phyloP scores from a whole-genome alignment of 2,797 vertebrate genomes.

The Pangasius macronema region DNA sequence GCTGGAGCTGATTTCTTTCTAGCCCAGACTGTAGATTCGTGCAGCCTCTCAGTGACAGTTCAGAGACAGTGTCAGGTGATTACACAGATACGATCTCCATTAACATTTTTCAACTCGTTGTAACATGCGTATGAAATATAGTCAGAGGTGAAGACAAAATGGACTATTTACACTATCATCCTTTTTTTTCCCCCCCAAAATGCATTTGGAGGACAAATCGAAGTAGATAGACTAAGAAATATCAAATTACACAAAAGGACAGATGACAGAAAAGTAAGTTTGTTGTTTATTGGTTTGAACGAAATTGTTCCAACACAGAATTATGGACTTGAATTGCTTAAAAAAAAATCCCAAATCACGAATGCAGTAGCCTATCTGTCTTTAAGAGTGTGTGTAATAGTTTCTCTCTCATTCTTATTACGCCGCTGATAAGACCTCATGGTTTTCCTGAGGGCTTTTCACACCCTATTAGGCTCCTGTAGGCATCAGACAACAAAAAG shows the following conservation, averaged over 20 bases:
- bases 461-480: not conserved
- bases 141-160: not conserved
- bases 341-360: not conserved
- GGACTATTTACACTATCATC: not conserved
- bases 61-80: not conserved
- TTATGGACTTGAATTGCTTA: not conserved
- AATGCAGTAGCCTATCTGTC: not conserved
- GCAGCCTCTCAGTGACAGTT: not conserved
- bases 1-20: not conserved
- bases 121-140: not conserved
- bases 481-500: not conserved
- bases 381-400: slow-evolving; percentile 1
- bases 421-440: not conserved
- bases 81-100: not conserved
- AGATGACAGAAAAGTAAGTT: not conserved
- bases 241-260: not conserved
- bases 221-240: not conserved
- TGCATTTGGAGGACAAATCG: not conserved
- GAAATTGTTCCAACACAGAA: not conserved
- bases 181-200: not conserved
- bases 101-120: not conserved
- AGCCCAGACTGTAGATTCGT: not conserved
- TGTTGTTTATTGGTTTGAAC: not conserved
- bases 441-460: slow-evolving; percentile 9
- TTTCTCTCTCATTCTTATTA: not conserved